Evolutionary conservation across 2,888 invertebrate genomes (phyloP).

Genomic region (Plemyria rubiginata): DNA sequence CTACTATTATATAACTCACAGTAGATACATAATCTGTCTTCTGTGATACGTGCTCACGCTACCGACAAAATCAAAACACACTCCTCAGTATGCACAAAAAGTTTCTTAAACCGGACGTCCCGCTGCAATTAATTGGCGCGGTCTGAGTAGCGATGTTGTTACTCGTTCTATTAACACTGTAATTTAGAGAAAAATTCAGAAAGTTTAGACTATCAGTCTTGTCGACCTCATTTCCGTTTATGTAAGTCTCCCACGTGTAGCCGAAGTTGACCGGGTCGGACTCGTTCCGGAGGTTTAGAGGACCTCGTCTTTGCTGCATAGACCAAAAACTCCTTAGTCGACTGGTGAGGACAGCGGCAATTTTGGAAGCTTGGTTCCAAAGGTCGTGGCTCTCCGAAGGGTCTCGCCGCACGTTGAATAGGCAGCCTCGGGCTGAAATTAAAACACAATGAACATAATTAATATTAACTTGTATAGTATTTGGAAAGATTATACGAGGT

Average conservation of each 20-base stretch:
- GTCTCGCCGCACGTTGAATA: conserved; percentile 91
- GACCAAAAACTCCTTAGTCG: conserved; percentile 70
- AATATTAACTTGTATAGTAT: too few species aligned
- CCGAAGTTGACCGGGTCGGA: conserved; percentile 89
- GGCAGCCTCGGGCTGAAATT: conserved; percentile 86
- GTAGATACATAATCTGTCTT: too few species aligned
- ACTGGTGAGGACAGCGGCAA: conserved; percentile 70
- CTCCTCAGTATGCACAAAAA: conserved; percentile 72
- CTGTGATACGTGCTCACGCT: neutral
- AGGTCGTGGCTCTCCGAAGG: conserved; percentile 92
- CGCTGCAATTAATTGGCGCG: conserved; percentile 60
- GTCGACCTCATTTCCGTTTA: conserved; percentile 39
- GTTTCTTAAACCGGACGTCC: conserved; percentile 63
- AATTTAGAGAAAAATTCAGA: conserved; percentile 48
- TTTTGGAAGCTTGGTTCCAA: conserved; percentile 79
- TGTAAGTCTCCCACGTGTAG: conserved; percentile 90
- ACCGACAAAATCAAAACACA: conserved; percentile 56
- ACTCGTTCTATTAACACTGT: conserved; percentile 44
- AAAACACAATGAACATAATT: neutral
- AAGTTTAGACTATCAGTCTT: conserved; percentile 46
- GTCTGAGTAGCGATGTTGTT: conserved; percentile 53
- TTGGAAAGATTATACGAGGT: too few species aligned
- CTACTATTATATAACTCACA: too few species aligned
- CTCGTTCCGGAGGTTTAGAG: conserved; percentile 74
- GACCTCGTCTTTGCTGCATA: conserved; percentile 77